A percentile compares a stretch with the other conserved stretches of the same genome.
Conservation (phyloP, 1,140 invertebrate genomes). For the Bombus cullumanus region DNA sequence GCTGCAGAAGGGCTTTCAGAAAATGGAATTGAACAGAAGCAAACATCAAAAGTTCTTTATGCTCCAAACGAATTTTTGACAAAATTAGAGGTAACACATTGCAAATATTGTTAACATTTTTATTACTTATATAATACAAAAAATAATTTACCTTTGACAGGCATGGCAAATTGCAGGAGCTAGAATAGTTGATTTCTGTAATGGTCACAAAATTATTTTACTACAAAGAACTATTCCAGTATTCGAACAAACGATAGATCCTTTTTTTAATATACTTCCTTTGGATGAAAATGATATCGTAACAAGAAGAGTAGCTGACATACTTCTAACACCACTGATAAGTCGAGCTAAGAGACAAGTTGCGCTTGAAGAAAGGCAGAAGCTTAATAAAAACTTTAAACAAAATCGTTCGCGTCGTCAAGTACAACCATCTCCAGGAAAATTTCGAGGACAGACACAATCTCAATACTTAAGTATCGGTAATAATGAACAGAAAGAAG, state of each 20-base stretch:
- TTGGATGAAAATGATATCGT: constrained; percentile 69
- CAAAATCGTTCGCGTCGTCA: constrained; percentile 59
- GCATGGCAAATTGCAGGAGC: constrained; percentile 75
- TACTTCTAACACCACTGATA: constrained; percentile 60
- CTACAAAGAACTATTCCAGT: constrained; percentile 61
- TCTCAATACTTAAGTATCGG: constrained; percentile 90
- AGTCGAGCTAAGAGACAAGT: constrained; percentile 64
- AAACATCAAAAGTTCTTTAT: constrained; percentile 62
- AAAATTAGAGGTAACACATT: constrained; percentile 72
- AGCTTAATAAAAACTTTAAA: constrained; percentile 45
- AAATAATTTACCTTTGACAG: constrained; percentile 54
- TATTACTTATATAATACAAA: background rate
- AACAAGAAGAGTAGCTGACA: constrained; percentile 59
- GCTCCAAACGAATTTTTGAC: constrained; percentile 62
- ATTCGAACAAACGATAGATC: constrained; percentile 36
- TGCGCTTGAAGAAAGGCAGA: constrained; percentile 61
- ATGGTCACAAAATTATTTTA: constrained; percentile 64
- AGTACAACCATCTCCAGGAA: constrained; percentile 60
- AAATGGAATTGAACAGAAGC: background rate
- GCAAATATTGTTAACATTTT: background rate
- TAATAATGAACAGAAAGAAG: constrained; percentile 83
- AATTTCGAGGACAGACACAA: constrained; percentile 89
- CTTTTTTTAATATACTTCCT: constrained; percentile 71
- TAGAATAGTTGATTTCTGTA: constrained; percentile 75
- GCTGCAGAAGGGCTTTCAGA: background rate